Conservation (phyloP, 2,113 vertebrate species). For the Rhodinocichla rosea region DNA sequence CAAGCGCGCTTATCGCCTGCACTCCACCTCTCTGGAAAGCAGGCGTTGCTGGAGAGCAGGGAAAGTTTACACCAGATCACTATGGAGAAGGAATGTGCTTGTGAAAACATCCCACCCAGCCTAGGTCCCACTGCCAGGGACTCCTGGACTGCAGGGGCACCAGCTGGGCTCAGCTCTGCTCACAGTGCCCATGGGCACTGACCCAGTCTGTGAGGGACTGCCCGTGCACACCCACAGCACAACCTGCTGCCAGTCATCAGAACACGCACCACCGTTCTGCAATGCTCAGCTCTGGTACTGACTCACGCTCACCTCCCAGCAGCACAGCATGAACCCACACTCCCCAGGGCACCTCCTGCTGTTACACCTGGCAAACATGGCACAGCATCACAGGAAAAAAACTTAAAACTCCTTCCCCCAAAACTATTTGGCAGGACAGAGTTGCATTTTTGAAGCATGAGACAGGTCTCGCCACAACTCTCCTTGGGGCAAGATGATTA, state of each 20-base stretch:
- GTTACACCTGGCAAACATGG: rapidly evolving
- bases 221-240: rapidly evolving
- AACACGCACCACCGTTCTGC: rapidly evolving
- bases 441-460: not conserved
- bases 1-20: not conserved
- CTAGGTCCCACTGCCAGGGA: not conserved
- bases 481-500: not conserved
- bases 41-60: not conserved
- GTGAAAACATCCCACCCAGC: not conserved
- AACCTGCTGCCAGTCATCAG: rapidly evolving
- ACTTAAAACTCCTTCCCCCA: not conserved
- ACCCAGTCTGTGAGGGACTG: rapidly evolving
- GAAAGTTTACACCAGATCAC: not conserved
- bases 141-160: rapidly evolving
- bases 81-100: slow-evolving; percentile 45
- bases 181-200: rapidly evolving
- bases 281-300: rapidly evolving
- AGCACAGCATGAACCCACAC: not conserved
- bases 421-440: rapidly evolving
- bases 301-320: not conserved
- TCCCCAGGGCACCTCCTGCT: not conserved
- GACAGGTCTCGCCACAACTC: rapidly evolving
- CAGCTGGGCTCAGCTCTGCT: not conserved
- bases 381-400: not conserved
- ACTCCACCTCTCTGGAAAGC: not conserved